Base-by-base conservation (phyloP, 2,797 vertebrate genomes). In the Sebastes vulpes region DNA sequence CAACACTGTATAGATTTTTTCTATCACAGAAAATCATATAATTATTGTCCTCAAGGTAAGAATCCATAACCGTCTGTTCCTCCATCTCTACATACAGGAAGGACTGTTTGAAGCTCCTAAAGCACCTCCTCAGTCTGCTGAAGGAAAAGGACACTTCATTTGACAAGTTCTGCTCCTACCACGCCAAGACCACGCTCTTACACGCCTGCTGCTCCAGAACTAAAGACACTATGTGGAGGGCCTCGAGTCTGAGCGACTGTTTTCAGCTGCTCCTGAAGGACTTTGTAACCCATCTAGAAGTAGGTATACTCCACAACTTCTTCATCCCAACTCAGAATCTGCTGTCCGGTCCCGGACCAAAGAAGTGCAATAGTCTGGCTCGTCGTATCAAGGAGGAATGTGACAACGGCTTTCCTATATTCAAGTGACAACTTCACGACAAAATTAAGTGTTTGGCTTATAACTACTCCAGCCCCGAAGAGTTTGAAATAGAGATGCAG, bases 281-380 rank as follows among this genome's bases (percentile, higher is more conserved):
- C 72, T 96, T 96, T 31, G 64, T 88, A n/a, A 0, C 0, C 18
- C 4, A 79, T 16, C 76, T 96, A 28, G 26, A 72, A 72, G 0
- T 1, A 0, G 35, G 63, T 0, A 0, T 2, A 1, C 94, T 96
- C 46, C 3, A 21, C 3, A 96, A 96, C 83, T 96, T 96, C 78
- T 96, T 96, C 66, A 87, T 96, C 29, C 95, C 95, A 16, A 67
- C 56, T 7, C 95, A 96, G 58, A 96, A 96, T 77, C 88, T 96
- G 9, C 73, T 96, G 5, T 65, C 69, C 2, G 65, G 50, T 16
- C 2, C 1, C 0, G 10, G 3, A 4, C 23, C 2, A 9, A 83
- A 0, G 2, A 79, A 1, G 26, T 85, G 94, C 46, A n/a, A 21
- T 0, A 1, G 2, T 7, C 71, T 96, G 48, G 92, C 88, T 2